Evolutionary conservation across 2,113 vertebrate species (phyloP), one percentile per base, ranked within the genome.

Genomic region (Spea multiplicata): DNA sequence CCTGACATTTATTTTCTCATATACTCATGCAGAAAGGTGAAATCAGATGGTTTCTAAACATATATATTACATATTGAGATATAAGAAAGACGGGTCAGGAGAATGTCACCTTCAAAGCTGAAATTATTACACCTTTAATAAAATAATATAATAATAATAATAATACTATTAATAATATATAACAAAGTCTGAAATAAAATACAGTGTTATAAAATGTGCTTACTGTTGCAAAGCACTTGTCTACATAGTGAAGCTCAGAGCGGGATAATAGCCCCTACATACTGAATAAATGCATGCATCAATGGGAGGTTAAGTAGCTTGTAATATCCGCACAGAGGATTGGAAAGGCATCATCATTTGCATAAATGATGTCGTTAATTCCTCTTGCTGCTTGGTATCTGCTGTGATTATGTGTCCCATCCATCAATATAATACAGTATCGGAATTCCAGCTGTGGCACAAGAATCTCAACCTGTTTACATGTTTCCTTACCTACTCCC

Each of bases 351-450:
- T 76, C 13, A 69, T 67, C 74, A 57, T 57, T 17, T 9, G 46
- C 46, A 59, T 69, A 46, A 68, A 57, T 68, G 49, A 44, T 16
- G 47, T n/a, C 49, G 69, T 76, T 17, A 76, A 59, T 68, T 76
- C 44, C 14, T 16, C 14, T 17, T 47, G 52, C 50, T 48, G 45
- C 44, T 48, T 68, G 52, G 16, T 50, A 14, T 55, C 47, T 75
- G 57, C 30, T 46, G 48, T 66, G 8, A 12, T 68, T 68, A 67
- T 53, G 44, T 46, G 44, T 45, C 44, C 66, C 74, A 69, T 76
- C 64, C 55, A 57, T 76, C 74, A 69, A 44, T 44, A 52, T 48
- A n/a, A 53, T 14, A 52, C 12, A 8, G 16, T 16, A 53, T 8
- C 59, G 45, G 17, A 59, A 44, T 17, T 10, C 50, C 50, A 57